Evolutionary conservation across 2,113 vertebrate species (phyloP).

Genomic region (Struthio camelus): DNA sequence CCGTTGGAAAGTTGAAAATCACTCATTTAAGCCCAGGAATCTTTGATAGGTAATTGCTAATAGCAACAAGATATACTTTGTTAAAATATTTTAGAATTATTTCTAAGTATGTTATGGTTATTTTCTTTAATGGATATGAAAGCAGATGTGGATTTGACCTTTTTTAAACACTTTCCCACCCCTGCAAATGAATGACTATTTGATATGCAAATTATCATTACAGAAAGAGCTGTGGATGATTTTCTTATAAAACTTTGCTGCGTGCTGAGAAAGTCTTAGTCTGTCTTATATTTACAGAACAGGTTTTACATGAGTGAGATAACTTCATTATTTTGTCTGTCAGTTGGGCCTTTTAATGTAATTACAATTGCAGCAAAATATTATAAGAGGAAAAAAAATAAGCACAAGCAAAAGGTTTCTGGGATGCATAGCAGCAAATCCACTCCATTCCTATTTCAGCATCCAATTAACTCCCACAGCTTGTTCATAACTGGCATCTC

Average conservation of each 20-base stretch:
- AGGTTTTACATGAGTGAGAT: background rate
- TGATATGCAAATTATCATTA: background rate
- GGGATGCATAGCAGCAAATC: background rate
- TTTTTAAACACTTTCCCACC: background rate
- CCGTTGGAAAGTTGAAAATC: background rate
- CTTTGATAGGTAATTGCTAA: background rate
- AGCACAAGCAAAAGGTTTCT: background rate
- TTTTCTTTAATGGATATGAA: background rate
- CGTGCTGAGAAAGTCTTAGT: background rate
- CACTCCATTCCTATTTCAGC: background rate
- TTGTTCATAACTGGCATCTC: background rate
- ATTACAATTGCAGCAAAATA: background rate
- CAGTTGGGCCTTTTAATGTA: background rate
- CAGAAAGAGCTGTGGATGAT: background rate
- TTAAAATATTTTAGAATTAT: background rate
- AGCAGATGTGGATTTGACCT: background rate
- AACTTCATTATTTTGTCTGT: background rate
- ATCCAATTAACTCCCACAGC: background rate
- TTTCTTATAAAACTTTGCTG: background rate
- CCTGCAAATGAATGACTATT: background rate
- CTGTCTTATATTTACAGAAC: background rate
- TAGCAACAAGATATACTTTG: background rate
- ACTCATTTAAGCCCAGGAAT: background rate
- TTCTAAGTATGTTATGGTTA: background rate
- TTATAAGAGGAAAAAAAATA: background rate